Percentiles rank a stretch among this genome's conserved stretches.
These are phyloP conservation scores for Dascyllus trimaculatus DNA, from an alignment of 2,113 vertebrate species.

Conservation along the genomic window DNA sequence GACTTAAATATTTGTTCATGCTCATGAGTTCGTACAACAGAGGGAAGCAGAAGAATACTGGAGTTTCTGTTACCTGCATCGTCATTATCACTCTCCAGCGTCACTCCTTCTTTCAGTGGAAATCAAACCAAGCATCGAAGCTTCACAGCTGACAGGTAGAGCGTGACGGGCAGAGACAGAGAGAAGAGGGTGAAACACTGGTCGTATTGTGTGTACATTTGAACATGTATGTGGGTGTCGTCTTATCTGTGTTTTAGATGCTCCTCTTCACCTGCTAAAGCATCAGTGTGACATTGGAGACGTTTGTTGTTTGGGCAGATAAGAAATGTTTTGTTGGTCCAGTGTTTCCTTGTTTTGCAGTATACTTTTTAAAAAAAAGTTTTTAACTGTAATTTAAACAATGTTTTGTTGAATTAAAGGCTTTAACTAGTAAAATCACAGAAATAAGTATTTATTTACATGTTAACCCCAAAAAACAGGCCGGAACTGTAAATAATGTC, in stretches of 20 bases:
- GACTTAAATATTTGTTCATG: no score
- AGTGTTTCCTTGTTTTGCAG: not conserved
- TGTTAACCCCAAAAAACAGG: no score
- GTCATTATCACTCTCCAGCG: not conserved
- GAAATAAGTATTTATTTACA: no score
- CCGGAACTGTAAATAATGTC: no score
- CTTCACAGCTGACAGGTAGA: constrained; percentile 39
- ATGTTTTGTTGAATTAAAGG: no score
- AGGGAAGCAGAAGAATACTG: no score
- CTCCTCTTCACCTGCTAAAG: constrained; percentile 19
- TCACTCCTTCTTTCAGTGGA: constrained; percentile 12
- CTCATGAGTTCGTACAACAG: not conserved
- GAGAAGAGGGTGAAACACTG: not conserved
- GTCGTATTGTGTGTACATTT: not conserved
- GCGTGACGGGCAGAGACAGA: constrained; percentile 21
- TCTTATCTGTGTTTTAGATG: constrained; percentile 19
- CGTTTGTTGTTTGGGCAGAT: no score
- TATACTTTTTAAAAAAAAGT: no score
- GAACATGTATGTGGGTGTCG: not conserved
- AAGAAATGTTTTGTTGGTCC: not conserved
- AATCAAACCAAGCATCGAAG: constrained; percentile 69
- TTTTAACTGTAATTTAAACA: no score
- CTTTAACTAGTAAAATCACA: no score
- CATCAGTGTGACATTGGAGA: constrained; percentile 10
- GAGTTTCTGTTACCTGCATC: constrained; percentile 9